phyloP scores from a whole-genome alignment of 2,888 invertebrate species.

The Temnothorax rugatulus region DNA sequence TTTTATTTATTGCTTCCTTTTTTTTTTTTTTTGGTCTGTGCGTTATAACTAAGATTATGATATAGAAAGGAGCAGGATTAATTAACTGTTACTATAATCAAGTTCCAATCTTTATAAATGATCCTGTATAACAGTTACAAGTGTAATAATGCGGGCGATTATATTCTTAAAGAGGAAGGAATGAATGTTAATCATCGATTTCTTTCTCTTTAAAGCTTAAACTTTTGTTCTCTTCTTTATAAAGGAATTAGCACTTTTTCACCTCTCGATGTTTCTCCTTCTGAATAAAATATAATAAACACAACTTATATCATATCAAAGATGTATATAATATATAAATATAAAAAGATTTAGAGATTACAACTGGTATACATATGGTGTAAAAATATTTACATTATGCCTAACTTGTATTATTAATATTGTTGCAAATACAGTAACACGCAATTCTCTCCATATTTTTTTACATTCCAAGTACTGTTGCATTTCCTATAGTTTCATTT shows the following conservation, averaged over 20 bases:
- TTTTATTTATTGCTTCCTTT: constrained; percentile 2
- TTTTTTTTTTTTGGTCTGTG: neutral
- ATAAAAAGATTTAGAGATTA: constrained; percentile 1
- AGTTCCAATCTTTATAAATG: neutral
- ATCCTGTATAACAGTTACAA: neutral
- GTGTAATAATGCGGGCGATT: neutral
- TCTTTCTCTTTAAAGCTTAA: neutral
- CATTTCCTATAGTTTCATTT: neutral
- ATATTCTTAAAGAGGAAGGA: neutral
- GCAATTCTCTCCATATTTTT: neutral
- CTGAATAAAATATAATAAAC: neutral
- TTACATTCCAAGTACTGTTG: neutral
- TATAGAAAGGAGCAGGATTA: neutral
- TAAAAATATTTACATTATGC: neutral
- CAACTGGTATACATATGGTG: neutral
- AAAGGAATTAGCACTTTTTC: neutral
- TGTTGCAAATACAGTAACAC: neutral
- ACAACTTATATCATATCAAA: neutral
- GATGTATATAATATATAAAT: neutral
- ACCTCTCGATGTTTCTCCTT: neutral
- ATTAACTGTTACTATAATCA: neutral
- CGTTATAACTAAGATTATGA: neutral
- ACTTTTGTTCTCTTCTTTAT: neutral
- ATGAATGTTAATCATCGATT: neutral
- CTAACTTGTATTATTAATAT: neutral